Base-by-base conservation (phyloP, 2,113 vertebrate species). In the Siphamia tubifer region DNA sequence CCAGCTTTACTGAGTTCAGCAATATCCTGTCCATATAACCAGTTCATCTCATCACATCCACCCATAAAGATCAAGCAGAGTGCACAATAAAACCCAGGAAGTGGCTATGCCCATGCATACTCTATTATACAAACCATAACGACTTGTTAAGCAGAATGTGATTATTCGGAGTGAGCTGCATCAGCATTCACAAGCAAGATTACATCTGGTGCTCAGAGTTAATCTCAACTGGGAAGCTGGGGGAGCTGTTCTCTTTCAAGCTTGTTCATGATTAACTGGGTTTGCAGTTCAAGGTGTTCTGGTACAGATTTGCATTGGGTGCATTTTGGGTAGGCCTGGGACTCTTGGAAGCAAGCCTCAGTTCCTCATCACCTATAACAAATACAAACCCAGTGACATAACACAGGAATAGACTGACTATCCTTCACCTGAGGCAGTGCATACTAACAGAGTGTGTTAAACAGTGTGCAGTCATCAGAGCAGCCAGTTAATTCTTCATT, bases 91-190 rank as follows among this genome's bases (percentile, higher is more conserved):
- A 86, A 80, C 63, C 68, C 36, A 74, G 35, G 58, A 77, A 68
- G 31, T 62, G 58, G 39, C 58, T 66, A 66, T 40, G 30, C 35
- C 54, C 48, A 32, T 35, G 64, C 64, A 53, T 27, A 40, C 74
- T 36, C 30, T 76, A 75, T 81, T 74, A 68, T 77, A 78, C 65
- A 61, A 81, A 68, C 79, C 63, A 65, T 84, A 83, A 89, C 88
- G 82, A 57, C 63, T 79, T 82, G 74, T 86, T 79, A 81, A 79
- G 84, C 77, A 82, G 82, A 77, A 85, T 75, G 79, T 73, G 81
- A 81, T 81, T 69, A 53, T 81, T 73, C 82, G 43, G 61, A 74
- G 39, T 27, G 49, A 62, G 81, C 88, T 88, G 78, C 70, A 54
- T 89, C 76, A 88, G 89, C 77, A 67, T 40, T 81, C 64, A 39